Conservation (phyloP, 2,113 vertebrate species). For the Ardeotis arabs region DNA sequence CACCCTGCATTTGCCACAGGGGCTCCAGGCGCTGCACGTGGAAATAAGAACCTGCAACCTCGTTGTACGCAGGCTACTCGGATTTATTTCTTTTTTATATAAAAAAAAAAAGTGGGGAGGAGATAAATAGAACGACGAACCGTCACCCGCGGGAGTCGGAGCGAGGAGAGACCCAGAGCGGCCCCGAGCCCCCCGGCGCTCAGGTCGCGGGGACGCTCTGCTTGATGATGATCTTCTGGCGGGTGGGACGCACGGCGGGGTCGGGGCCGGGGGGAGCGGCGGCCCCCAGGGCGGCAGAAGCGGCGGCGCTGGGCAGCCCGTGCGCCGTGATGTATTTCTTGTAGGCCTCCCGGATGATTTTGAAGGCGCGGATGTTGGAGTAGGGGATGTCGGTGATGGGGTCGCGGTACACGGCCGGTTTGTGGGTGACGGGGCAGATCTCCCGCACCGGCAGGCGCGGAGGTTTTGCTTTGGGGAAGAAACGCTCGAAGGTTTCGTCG, state of each 20-base stretch:
- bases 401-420: conserved; percentile 88
- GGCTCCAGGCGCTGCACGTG: rapidly evolving
- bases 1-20: too few species aligned
- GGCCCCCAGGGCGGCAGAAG: conserved; percentile 62
- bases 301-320: conserved; percentile 84
- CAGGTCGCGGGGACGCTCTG: conserved; percentile 68
- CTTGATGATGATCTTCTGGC: conserved; percentile 88
- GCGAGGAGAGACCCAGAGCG: rapidly evolving
- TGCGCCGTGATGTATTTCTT: conserved; percentile 93
- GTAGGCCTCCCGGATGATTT: conserved; percentile 94
- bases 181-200: not conserved
- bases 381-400: conserved; percentile 96
- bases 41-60: not conserved
- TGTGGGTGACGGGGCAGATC: conserved; percentile 93
- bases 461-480: conserved; percentile 74
- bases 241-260: conserved; percentile 60
- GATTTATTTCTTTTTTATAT: not conserved
- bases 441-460: conserved; percentile 84
- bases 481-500: conserved; percentile 84
- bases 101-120: not conserved
- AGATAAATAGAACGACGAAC: not conserved
- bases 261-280: conserved; percentile 42
- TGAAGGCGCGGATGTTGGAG: conserved; percentile 88
- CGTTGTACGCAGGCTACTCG: rapidly evolving
- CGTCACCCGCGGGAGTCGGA: rapidly evolving